These are phyloP conservation scores for Miniopterus natalensis DNA, from an alignment of 2,113 vertebrate genomes.

Conservation along the genomic window DNA sequence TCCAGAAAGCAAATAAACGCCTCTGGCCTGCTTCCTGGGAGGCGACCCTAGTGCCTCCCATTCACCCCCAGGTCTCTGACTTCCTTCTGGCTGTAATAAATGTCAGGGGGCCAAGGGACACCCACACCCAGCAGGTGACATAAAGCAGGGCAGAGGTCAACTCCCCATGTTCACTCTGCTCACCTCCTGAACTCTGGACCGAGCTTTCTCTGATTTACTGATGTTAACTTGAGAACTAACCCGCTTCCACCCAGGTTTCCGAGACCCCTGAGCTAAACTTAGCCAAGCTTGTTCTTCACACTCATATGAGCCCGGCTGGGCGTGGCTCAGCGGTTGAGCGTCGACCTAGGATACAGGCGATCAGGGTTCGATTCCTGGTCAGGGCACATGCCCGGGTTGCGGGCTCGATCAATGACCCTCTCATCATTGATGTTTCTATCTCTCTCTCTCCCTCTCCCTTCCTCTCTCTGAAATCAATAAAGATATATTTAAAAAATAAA, in stretches of 20 bases:
- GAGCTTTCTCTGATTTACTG: background rate
- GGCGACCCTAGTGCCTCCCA: background rate
- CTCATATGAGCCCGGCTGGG: background rate
- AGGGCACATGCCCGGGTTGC: too few relatives aligned
- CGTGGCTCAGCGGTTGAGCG: too few relatives aligned
- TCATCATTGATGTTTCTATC: too few relatives aligned
- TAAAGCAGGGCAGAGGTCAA: background rate
- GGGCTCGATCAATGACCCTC: too few relatives aligned
- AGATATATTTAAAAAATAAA: too few relatives aligned
- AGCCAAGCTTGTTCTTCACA: background rate
- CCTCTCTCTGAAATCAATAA: too few relatives aligned
- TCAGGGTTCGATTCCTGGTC: too few relatives aligned
- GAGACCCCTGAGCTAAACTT: background rate
- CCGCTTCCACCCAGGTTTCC: background rate
- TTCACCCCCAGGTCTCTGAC: background rate
- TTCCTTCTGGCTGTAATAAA: slow-evolving; percentile 2
- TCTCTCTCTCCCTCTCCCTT: too few relatives aligned
- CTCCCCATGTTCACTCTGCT: background rate
- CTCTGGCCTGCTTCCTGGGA: background rate
- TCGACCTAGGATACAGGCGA: too few relatives aligned
- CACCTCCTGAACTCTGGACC: background rate
- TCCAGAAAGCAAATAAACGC: slow-evolving; percentile 2
- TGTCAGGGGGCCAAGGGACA: background rate
- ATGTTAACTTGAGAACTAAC: background rate
- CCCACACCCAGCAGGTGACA: background rate